Percentiles rank a stretch among this genome's conserved stretches.
Conservation (phyloP, 2,888 invertebrate species). For the Poecilobothrus nobilitatus region DNA sequence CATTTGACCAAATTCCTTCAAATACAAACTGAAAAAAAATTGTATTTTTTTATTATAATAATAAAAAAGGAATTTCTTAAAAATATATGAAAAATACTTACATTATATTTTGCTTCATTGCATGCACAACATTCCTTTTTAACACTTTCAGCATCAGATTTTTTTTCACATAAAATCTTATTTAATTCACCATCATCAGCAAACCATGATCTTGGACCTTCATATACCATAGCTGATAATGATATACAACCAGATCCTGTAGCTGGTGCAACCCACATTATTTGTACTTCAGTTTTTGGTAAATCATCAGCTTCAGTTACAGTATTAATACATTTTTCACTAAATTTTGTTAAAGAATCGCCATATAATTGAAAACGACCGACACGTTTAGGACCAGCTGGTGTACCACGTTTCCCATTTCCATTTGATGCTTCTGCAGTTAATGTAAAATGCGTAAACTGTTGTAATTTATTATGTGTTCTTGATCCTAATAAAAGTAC, state of each 20-base stretch:
- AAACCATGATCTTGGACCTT: conserved; percentile 73
- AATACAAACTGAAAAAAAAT: conserved; percentile 58
- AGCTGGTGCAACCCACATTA: conserved; percentile 88
- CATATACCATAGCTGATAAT: conserved; percentile 82
- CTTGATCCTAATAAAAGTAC: conserved; percentile 61
- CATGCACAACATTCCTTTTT: conserved; percentile 80
- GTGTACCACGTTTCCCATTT: conserved; percentile 32
- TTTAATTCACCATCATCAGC: conserved; percentile 80
- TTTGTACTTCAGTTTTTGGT: conserved; percentile 74
- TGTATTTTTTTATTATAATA: background rate
- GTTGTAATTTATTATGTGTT: conserved; percentile 57
- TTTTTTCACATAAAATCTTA: conserved; percentile 69
- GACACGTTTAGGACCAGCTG: conserved; percentile 49
- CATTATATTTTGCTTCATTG: conserved; percentile 91
- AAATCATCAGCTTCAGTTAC: conserved; percentile 70
- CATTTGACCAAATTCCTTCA: conserved; percentile 91
- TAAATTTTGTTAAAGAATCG: conserved; percentile 53
- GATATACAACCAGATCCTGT: conserved; percentile 78
- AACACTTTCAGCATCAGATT: conserved; percentile 48
- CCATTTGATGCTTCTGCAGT: conserved; percentile 51
- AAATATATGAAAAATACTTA: conserved; percentile 35
- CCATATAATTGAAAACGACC: conserved; percentile 65
- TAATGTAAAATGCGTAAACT: conserved; percentile 72
- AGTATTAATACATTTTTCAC: conserved; percentile 76
- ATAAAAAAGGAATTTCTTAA: no score